Evolutionary conservation across 2,797 vertebrate species (phyloP), one percentile per base, ranked within the genome.

Genomic region (Champsocephalus gunnari): DNA sequence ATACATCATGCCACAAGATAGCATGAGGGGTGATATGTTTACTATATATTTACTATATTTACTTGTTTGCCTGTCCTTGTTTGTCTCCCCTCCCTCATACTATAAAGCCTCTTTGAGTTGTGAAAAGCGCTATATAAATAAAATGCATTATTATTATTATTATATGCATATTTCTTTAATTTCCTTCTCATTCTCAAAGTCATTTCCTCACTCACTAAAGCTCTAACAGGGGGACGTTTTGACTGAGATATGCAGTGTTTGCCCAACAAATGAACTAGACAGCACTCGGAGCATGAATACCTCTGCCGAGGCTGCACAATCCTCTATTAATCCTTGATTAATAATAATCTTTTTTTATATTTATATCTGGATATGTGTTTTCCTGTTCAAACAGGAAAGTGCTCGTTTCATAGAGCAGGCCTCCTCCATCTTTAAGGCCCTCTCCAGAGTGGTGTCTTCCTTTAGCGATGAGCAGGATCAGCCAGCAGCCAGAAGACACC

Each of bases 381-480:
- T 34, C 32, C 9, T 71, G 9, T 72, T 70, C 81, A 13, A 32
- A 72, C 80, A 99, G 98, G 97, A 98, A 73, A 99, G 97, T 87
- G 82, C 71, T 74, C 88, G 91, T 28, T 99, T 98, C 87, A 94
- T 71, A 75, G 94, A 96, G 62, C 95, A 94, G 84, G 92, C 96
- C 17, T 58, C 76, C 24, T 71, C 48, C 44, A 96, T 99, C 75
- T 77, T 96, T 79, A 94, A 81, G 84, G 94, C 96, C 57, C 71
- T 99, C 79, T 94, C 95, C 77, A 94, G 73, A 71, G 88, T 96
- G 66, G 94, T 97, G 71, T 73, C 85, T 84, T 93, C 89, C 83
- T 97, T 97, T 90, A 92, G 83, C 61, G 87, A 90, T 78, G 82
- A 87, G 66, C 60, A 85, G 54, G 28, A 95, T 47, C 87, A 95